Evolutionary conservation across 2,113 vertebrate genomes (phyloP).

Genomic region (Vidua macroura): DNA sequence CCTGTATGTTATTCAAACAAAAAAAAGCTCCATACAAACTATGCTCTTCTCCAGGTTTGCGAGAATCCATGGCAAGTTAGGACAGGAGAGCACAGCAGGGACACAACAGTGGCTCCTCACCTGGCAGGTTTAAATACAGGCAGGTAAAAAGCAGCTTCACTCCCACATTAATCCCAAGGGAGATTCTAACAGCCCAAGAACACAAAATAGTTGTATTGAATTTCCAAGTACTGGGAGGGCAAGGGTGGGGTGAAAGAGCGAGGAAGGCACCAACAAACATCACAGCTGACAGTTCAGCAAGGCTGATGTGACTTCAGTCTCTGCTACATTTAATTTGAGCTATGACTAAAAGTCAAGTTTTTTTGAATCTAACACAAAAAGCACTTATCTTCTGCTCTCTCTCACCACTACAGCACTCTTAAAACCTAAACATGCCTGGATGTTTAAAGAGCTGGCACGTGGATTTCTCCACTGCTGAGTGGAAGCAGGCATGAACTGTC

Average conservation of each 20-base stretch:
- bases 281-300: background rate
- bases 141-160: background rate
- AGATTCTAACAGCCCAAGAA: background rate
- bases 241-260: background rate
- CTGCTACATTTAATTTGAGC: background rate
- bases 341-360: background rate
- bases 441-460: background rate
- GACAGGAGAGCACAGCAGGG: background rate
- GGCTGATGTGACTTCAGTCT: background rate
- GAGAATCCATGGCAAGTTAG: background rate
- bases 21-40: background rate
- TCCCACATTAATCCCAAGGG: background rate
- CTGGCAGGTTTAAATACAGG: background rate
- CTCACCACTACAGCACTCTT: background rate
- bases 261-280: background rate
- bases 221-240: background rate
- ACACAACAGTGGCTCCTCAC: background rate
- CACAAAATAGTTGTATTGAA: background rate
- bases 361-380: background rate
- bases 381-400: background rate
- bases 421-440: background rate
- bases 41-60: background rate
- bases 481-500: constrained; percentile 46
- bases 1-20: background rate
- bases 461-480: background rate